Evolutionary conservation across 2,888 invertebrate species (phyloP).

Genomic region (Melanostoma scalare): DNA sequence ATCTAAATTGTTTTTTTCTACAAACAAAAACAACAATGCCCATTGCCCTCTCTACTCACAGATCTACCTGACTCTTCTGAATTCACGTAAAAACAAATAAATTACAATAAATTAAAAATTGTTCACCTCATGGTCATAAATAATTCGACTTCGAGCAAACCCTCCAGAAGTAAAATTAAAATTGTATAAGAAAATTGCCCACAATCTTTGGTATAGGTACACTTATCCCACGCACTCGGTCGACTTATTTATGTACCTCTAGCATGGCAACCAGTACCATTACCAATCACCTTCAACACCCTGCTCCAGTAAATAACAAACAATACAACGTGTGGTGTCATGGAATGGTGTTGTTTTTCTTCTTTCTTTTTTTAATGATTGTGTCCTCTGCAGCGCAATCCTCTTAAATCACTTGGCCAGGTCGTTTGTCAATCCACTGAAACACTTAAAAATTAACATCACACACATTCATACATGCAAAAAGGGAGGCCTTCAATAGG

Average conservation of each 20-base stretch:
- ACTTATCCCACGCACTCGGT: slow-evolving; percentile 14
- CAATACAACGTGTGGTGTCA: slow-evolving; percentile 50
- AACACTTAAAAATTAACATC: slow-evolving; percentile 73
- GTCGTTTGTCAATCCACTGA: slow-evolving; percentile 69
- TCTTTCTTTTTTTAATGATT: slow-evolving; percentile 24
- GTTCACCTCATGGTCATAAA: slow-evolving; percentile 63
- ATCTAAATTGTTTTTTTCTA: neutral
- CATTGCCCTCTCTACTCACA: slow-evolving; percentile 27
- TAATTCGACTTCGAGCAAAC: slow-evolving; percentile 35
- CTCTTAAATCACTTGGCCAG: slow-evolving; percentile 69
- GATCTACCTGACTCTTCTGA: slow-evolving; percentile 42
- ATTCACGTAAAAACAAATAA: slow-evolving; percentile 42
- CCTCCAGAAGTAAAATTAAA: slow-evolving; percentile 27
- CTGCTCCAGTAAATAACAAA: slow-evolving; percentile 55
- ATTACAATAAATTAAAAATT: slow-evolving; percentile 64
- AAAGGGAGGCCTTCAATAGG: neutral
- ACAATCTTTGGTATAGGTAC: neutral
- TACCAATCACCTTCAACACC: slow-evolving; percentile 55
- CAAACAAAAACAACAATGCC: neutral
- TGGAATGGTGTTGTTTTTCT: slow-evolving; percentile 1
- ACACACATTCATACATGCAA: slow-evolving; percentile 18
- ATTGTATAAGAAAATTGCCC: slow-evolving; percentile 20
- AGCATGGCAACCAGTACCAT: slow-evolving; percentile 15
- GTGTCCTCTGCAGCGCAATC: slow-evolving; percentile 53
- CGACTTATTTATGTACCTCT: slow-evolving; percentile 18